Evolutionary conservation across 2,797 vertebrate genomes (phyloP).

Genomic region (Squalus acanthias): DNA sequence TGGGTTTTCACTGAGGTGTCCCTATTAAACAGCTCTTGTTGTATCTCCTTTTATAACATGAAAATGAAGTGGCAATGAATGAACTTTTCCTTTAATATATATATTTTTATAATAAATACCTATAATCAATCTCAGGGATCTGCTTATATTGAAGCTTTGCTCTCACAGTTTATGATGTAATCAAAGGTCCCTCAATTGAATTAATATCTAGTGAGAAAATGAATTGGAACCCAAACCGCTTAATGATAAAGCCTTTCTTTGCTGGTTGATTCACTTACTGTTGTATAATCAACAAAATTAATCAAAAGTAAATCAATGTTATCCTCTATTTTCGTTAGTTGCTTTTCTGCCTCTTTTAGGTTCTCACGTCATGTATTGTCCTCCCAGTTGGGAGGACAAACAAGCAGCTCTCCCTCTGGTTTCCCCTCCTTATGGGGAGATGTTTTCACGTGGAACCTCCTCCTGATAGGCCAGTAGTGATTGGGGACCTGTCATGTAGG

Average conservation of each 20-base stretch:
- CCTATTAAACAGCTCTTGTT: background rate
- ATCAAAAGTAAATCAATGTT: conserved; percentile 15
- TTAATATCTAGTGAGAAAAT: background rate
- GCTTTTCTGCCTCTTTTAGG: background rate
- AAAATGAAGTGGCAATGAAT: background rate
- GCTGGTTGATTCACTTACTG: background rate
- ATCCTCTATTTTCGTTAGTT: background rate
- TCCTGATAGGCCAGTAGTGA: background rate
- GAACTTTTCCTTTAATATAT: background rate
- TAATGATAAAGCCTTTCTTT: background rate
- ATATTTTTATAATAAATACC: background rate
- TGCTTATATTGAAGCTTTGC: background rate
- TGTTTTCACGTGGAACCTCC: background rate
- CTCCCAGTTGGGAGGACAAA: no score
- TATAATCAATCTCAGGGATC: background rate
- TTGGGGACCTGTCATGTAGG: background rate
- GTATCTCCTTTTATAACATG: background rate
- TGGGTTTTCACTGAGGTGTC: background rate
- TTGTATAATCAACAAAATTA: background rate
- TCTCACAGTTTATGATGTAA: background rate
- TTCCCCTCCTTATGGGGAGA: background rate
- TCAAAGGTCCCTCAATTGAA: background rate
- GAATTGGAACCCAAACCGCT: background rate
- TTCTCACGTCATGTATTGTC: background rate
- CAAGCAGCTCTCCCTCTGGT: background rate